Evolutionary conservation across 2,797 vertebrate genomes (phyloP), one percentile per base, ranked within the genome.

Genomic region (Thaleichthys pacificus): DNA sequence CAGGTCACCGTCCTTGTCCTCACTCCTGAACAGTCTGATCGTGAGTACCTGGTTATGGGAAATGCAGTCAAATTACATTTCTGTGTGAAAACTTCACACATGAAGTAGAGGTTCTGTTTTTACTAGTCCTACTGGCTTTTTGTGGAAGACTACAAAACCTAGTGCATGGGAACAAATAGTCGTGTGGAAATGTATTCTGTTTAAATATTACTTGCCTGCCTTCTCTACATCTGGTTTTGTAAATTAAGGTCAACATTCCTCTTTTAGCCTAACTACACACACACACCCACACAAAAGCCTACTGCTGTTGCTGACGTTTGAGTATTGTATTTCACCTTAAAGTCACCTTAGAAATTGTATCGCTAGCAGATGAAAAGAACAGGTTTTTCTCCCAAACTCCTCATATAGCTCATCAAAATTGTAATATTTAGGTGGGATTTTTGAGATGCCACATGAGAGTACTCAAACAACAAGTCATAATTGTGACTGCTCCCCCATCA

Each of bases 1-100:
- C 83, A 90, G 0, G 80, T 96, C 80, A 92, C 84, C 0, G 82
- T 97, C 30, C 81, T 89, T 0, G 95, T 97, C 68, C 91, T 99
- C 65, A 91, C 85, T 17, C 22, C 85, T 0, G 92, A 95, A 63
- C 86, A 89, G 80, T 91, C 96, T 3, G 88, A 84, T 85, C 84
- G 97, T 98, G 77, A 93, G 93, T 91, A 74, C 62, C 42, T 47
- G 9, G 9, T 47, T 8, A 47, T 47, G 42, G 42, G 42, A 47
- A 8, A 47, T 12, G 11, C 11, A 47, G 42, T 47, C 42, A 47
- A 47, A 47, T 14, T 0, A 47, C 11, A 47, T 47, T 47, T 47
- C 42, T 47, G 42, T 47, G 42, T 47, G 42, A 14, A 47, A 47
- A 14, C 42, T 42, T 42, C 0, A 42, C 38, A 12, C 7, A 11